Base-by-base conservation (phyloP, 2,113 vertebrate genomes). In the Fregetta grallaria region DNA sequence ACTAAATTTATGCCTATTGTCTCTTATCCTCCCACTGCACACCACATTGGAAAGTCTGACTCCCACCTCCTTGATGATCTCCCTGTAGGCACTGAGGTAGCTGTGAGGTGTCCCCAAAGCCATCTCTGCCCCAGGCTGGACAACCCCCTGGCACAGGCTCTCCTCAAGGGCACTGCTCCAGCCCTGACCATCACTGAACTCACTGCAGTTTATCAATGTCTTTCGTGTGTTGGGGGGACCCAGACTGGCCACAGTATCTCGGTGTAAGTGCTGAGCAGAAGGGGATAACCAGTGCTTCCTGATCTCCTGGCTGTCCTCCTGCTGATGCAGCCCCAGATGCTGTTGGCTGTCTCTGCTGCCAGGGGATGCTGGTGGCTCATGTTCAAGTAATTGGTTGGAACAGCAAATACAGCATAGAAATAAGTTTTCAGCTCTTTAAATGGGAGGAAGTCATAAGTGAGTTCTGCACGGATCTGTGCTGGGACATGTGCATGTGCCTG, bases 401-500 rank as follows among this genome's bases (percentile, higher is more conserved):
- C 9, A 66, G 55, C 50, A 70, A 88, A 45, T 7, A 26, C 6
- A 49, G 47, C 45, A 40, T 0, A 62, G 42, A 68, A 75, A 7
- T 15, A 74, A n/a, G n/a, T 88, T 86, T 58, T 80, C 50, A 38
- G 25, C 14, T 77, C 13, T 53, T 36, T 71, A 45, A 49, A 23
- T 68, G 29, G 11, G 13, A 70, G 27, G 36, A 85, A 66, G 38
- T 66, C 1, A 1, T 40, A 36, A 93, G 20, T 49, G 27, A 91
- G 17, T 44, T 92, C 38, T 59, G 10, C 26, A 16, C 34, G 44
- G 27, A n/a, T 50, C 29, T 79, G 20, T 86, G 34, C 29, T 76
- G 44, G 47, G 47, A 82, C 10, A 11, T 2, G 1, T 50, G 10
- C 19, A 6, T 18, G 22, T 0, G 1, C n/a, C 49, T 34, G 13